These are phyloP conservation scores for Halictus quadricinctus DNA, from an alignment of 2,888 invertebrate genomes.

Conservation along the genomic window DNA sequence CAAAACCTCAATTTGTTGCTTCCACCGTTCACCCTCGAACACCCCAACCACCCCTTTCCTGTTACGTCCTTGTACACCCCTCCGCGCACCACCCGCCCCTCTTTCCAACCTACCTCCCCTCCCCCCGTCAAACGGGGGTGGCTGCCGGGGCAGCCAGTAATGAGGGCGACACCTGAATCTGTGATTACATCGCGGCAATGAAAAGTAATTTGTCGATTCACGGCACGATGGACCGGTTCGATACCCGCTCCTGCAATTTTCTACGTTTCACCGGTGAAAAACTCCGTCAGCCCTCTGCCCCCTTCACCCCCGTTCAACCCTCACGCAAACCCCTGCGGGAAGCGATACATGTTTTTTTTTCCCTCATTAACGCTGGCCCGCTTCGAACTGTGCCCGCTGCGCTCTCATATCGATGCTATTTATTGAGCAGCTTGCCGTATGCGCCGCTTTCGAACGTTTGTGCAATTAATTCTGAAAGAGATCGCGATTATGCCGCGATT, in stretches of 20 bases:
- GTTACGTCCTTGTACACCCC: slow-evolving; percentile 65
- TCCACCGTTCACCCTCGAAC: slow-evolving; percentile 59
- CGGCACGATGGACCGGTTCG: slow-evolving; percentile 71
- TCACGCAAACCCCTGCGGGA: neutral
- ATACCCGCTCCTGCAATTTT: slow-evolving; percentile 67
- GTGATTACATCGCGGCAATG: slow-evolving; percentile 75
- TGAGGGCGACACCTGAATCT: slow-evolving; percentile 75
- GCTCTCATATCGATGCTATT: slow-evolving; percentile 49
- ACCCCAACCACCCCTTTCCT: slow-evolving; percentile 56
- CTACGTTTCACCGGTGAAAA: slow-evolving; percentile 68
- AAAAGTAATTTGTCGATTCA: slow-evolving; percentile 75
- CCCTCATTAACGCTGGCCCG: slow-evolving; percentile 44
- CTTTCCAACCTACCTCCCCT: neutral
- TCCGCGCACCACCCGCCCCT: slow-evolving; percentile 22
- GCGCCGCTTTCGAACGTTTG: neutral
- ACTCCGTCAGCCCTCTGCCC: slow-evolving; percentile 16
- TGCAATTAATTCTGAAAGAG: slow-evolving; percentile 3
- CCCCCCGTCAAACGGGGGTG: neutral
- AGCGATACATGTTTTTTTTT: slow-evolving; percentile 19
- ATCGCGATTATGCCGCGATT: neutral
- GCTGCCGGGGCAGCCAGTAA: slow-evolving; percentile 67
- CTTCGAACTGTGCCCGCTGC: neutral
- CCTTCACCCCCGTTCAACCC: neutral
- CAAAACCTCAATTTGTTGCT: slow-evolving; percentile 77
- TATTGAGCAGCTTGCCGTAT: slow-evolving; percentile 16